Evolutionary conservation across 2,113 vertebrate genomes (phyloP).

Genomic region (Ploceus nigricollis): DNA sequence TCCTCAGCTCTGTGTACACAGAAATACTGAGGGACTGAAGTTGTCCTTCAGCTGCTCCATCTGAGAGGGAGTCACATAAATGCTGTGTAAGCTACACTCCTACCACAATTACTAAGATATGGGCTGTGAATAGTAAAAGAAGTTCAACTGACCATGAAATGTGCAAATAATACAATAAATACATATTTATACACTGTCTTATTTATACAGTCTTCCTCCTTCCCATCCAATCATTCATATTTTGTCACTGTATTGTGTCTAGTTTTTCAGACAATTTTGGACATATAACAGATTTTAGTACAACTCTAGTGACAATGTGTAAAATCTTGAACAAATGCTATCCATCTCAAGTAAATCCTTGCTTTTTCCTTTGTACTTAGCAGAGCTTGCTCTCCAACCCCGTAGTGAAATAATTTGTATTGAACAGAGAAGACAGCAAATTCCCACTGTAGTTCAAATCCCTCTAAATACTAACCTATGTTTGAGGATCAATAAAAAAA

Average conservation of each 20-base stretch:
- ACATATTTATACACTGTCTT: not conserved
- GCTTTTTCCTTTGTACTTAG: not conserved
- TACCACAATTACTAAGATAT: not conserved
- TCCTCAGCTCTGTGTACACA: not conserved
- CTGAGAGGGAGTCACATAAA: not conserved
- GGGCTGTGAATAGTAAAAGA: not conserved
- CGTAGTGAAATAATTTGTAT: accelerated
- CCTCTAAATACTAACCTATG: not conserved
- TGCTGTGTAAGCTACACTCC: not conserved
- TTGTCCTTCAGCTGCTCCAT: not conserved
- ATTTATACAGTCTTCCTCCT: not conserved
- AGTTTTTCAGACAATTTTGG: not conserved
- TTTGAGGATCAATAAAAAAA: not conserved
- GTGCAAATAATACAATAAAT: slow-evolving; percentile 8
- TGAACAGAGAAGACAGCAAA: not conserved
- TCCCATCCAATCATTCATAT: not conserved
- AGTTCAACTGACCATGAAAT: not conserved
- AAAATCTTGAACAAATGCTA: not conserved
- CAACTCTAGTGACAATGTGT: not conserved
- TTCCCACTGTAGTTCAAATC: slow-evolving; percentile 5
- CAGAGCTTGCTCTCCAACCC: not conserved
- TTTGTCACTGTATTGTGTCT: not conserved
- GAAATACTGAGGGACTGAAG: not conserved
- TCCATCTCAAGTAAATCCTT: not conserved
- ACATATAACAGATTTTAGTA: not conserved